phyloP scores from a whole-genome alignment of 2,113 vertebrate species.

The Syngnathoides biaculeatus region DNA sequence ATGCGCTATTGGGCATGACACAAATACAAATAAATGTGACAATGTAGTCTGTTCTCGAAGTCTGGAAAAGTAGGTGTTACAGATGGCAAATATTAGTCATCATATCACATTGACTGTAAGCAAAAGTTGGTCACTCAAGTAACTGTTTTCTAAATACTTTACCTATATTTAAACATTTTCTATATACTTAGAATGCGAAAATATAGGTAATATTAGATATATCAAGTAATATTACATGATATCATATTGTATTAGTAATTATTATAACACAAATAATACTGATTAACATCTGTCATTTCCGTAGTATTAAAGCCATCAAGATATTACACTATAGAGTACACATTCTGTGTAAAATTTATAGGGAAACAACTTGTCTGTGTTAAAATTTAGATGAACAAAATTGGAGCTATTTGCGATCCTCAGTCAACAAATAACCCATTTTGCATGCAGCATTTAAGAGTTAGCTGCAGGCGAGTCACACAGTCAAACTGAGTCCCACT shows the following conservation, averaged over 20 bases:
- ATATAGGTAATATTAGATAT: no score
- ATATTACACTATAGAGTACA: no score
- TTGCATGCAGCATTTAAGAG: slow-evolving; percentile 6
- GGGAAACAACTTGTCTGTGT: not conserved
- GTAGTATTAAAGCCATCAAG: not conserved
- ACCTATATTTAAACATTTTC: not conserved
- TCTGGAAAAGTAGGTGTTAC: slow-evolving; percentile 12
- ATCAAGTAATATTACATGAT: no score
- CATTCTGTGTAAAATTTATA: not conserved
- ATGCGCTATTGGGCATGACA: slow-evolving; percentile 35
- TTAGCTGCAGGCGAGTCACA: not conserved
- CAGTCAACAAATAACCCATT: not conserved
- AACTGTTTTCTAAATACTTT: no score
- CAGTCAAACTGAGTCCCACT: not conserved
- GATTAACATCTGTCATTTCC: not conserved
- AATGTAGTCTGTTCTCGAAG: slow-evolving; percentile 19
- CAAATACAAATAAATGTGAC: slow-evolving; percentile 13
- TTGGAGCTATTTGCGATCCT: not conserved
- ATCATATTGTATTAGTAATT: not conserved
- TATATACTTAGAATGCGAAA: not conserved
- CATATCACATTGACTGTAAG: no score
- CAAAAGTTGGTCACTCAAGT: no score
- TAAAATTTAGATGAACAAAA: not conserved
- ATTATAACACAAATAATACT: no score
- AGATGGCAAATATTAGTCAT: no score